These are phyloP conservation scores for Ctena decussata DNA, from an alignment of 2,888 invertebrate species.

Conservation along the genomic window DNA sequence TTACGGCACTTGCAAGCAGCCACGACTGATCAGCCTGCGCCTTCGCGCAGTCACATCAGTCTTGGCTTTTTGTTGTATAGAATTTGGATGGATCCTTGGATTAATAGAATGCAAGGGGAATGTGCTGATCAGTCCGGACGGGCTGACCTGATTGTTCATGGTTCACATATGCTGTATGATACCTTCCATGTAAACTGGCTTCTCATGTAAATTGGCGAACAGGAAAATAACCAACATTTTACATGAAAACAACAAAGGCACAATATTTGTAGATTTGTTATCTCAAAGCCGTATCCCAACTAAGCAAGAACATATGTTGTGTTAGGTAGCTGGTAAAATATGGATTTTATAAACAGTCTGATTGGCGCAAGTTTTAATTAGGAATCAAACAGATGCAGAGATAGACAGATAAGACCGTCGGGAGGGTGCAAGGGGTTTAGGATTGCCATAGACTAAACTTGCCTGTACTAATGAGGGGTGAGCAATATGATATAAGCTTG, in stretches of 20 bases:
- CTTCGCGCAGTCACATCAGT: too few species aligned
- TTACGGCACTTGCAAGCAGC: too few species aligned
- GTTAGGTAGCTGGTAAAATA: background rate
- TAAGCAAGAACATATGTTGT: background rate
- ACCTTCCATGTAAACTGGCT: background rate
- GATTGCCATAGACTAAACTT: background rate
- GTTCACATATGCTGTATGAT: background rate
- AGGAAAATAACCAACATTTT: background rate
- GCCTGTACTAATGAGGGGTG: background rate
- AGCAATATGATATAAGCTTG: constrained; percentile 4
- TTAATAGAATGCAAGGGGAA: too few species aligned
- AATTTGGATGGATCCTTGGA: too few species aligned
- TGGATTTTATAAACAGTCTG: background rate
- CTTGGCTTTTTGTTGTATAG: too few species aligned
- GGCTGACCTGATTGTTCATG: too few species aligned
- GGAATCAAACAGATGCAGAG: background rate
- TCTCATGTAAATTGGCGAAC: background rate
- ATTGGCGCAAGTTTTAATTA: background rate
- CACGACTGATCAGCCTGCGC: too few species aligned
- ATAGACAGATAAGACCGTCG: background rate
- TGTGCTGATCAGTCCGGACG: too few species aligned
- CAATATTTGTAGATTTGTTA: background rate
- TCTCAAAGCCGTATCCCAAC: background rate
- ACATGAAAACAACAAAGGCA: background rate
- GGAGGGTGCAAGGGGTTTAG: background rate